Conservation (phyloP, 2,888 invertebrate species). For the Brassicogethes aeneus region DNA sequence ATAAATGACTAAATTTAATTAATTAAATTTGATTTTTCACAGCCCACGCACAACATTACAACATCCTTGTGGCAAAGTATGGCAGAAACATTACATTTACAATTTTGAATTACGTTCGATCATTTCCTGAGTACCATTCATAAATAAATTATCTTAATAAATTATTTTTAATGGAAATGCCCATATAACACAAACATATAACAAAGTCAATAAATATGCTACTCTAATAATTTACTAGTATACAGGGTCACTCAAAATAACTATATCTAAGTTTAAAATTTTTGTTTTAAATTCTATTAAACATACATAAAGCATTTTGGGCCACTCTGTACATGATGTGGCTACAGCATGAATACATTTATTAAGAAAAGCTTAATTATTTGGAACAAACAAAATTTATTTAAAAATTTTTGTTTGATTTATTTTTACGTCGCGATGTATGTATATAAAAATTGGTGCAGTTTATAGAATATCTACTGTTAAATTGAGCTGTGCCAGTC, state of each 20-base stretch:
- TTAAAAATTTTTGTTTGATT: no score
- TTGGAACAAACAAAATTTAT: no score
- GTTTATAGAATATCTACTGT: no score
- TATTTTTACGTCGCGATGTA: no score
- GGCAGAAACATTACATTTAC: conserved; percentile 6
- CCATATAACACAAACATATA: conserved; percentile 1
- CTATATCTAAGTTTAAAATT: no score
- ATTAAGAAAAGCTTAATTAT: no score
- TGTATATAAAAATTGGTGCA: conserved; percentile 4
- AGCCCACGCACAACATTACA: conserved; percentile 22
- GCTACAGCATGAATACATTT: no score
- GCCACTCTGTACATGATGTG: no score
- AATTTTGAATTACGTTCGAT: no score
- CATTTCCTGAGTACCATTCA: not conserved
- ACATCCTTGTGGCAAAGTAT: conserved; percentile 3
- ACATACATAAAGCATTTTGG: no score
- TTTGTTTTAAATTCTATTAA: no score
- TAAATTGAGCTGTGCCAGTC: conserved; percentile 10
- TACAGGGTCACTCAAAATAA: conserved; percentile 1
- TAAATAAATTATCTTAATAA: not conserved
- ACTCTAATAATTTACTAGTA: not conserved
- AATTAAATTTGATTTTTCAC: conserved; percentile 15
- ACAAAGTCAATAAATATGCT: not conserved
- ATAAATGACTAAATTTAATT: conserved; percentile 13
- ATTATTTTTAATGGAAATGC: not conserved